Conservation (phyloP, 2,113 vertebrate species). For the Hymenochirus boettgeri region DNA sequence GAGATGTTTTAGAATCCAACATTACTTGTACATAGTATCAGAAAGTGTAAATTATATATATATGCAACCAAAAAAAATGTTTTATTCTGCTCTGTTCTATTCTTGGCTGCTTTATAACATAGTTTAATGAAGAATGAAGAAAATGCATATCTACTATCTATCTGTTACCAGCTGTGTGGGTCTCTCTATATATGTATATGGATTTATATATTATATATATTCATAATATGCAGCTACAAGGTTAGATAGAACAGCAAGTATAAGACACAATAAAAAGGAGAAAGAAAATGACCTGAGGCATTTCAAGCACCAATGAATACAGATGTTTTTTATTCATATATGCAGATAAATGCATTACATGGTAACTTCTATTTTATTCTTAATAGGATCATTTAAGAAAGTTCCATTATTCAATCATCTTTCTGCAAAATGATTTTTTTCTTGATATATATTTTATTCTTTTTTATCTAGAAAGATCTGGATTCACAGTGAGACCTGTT, state of each 20-base stretch:
- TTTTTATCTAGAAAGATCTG: constrained; percentile 79
- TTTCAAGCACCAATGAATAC: constrained; percentile 21
- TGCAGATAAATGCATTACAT: constrained; percentile 11
- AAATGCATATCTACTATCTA: too few relatives aligned
- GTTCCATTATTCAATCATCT: constrained; percentile 7
- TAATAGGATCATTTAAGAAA: constrained; percentile 22
- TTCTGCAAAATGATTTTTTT: constrained; percentile 3
- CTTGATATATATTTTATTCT: constrained; percentile 9
- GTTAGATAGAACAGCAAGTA: constrained; percentile 11
- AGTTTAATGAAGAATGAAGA: too few relatives aligned
- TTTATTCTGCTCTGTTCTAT: too few relatives aligned
- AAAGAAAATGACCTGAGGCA: constrained; percentile 17
- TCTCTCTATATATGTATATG: neutral
- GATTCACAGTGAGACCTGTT: constrained; percentile 90
- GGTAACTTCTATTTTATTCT: constrained; percentile 22
- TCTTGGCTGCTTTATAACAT: too few relatives aligned
- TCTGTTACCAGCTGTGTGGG: neutral
- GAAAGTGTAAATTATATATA: too few relatives aligned
- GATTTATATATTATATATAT: neutral
- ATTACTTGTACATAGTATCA: too few relatives aligned
- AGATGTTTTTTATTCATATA: constrained; percentile 16
- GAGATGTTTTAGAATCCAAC: too few relatives aligned
- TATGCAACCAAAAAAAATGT: too few relatives aligned
- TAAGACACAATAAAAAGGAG: constrained; percentile 6
- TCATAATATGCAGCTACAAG: constrained; percentile 17